Evolutionary conservation across 2,113 vertebrate species (phyloP).

Genomic region (Chloebia gouldiae): DNA sequence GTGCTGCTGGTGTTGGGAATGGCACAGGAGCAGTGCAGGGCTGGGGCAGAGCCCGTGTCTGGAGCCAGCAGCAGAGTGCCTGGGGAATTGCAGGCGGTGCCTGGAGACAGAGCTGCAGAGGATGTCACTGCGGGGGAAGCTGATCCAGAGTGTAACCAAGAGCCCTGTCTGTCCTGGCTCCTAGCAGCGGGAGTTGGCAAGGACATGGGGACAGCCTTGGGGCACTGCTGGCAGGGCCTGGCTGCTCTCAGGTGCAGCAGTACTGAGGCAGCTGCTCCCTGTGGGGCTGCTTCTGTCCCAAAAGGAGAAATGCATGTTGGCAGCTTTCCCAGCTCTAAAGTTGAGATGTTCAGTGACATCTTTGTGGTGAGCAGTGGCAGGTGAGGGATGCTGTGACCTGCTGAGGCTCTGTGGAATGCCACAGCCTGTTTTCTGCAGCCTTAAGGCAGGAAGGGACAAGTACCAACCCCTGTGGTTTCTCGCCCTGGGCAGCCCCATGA

Average conservation of each 20-base stretch:
- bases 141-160: background rate
- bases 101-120: background rate
- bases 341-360: background rate
- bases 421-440: background rate
- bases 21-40: background rate
- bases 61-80: background rate
- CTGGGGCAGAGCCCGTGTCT: background rate
- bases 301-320: background rate
- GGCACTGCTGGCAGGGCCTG: background rate
- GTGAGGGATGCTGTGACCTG: background rate
- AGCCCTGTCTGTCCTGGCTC: background rate
- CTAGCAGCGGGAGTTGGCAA: fast-evolving
- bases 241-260: background rate
- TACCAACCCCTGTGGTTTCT: background rate
- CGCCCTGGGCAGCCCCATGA: background rate
- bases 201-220: background rate
- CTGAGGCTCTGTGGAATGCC: background rate
- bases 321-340: background rate
- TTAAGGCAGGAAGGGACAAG: background rate
- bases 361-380: background rate
- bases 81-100: background rate
- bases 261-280: fast-evolving
- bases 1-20: fast-evolving
- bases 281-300: background rate
- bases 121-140: background rate